A percentile compares a stretch with the other conserved stretches of the same genome.
Evolutionary conservation across 2,113 vertebrate genomes (phyloP).

Genomic region (Rhabdornis inornatus): DNA sequence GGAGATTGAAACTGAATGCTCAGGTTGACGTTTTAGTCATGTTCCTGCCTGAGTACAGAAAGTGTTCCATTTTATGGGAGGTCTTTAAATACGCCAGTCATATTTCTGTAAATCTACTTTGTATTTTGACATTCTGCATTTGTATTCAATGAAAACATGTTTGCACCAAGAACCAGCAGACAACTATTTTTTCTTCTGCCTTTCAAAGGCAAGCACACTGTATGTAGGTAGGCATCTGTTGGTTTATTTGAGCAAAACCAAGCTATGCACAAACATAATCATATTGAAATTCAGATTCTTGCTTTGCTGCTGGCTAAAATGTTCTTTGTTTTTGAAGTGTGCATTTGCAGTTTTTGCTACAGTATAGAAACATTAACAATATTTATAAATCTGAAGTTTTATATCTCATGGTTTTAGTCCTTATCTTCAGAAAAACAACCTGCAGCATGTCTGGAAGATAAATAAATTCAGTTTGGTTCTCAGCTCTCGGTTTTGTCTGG

Average conservation of each 20-base stretch:
- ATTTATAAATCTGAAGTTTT: background rate
- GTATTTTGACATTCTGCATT: background rate
- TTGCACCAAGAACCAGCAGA: background rate
- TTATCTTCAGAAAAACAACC: background rate
- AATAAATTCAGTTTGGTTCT: background rate
- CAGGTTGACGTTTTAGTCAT: background rate
- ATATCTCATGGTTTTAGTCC: background rate
- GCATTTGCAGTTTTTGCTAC: background rate
- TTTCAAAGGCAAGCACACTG: background rate
- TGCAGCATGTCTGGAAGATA: background rate
- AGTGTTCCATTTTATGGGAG: background rate
- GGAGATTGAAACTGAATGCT: background rate
- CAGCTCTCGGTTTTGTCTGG: background rate
- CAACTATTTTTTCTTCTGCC: background rate
- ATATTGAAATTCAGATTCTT: background rate
- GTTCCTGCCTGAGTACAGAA: background rate
- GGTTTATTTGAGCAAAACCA: background rate
- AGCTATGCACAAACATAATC: background rate
- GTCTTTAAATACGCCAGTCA: background rate
- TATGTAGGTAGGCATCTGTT: background rate
- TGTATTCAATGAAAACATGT: conserved; percentile 2
- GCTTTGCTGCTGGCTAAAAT: background rate
- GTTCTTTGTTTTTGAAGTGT: background rate
- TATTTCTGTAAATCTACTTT: background rate
- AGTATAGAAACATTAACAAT: background rate